These are phyloP conservation scores for Leptinotarsa haldemani DNA, from an alignment of 2,888 invertebrate species.

Conservation along the genomic window DNA sequence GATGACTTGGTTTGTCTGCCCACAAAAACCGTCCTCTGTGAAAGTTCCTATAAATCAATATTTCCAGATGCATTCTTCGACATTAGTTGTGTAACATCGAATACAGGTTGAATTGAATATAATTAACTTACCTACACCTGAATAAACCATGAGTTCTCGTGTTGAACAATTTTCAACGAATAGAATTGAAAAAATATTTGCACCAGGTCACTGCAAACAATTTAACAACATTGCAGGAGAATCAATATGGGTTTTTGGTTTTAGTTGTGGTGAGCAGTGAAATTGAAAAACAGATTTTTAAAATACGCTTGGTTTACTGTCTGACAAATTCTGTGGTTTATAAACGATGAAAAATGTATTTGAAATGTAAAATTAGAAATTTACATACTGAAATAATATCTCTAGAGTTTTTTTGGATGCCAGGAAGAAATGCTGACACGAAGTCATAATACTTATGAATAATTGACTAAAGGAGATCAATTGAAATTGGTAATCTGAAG, in stretches of 20 bases:
- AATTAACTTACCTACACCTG: background rate
- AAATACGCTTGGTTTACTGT: background rate
- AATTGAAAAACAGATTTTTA: background rate
- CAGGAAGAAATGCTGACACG: too few species aligned
- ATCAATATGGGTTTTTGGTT: background rate
- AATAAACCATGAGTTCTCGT: background rate
- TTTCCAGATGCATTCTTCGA: background rate
- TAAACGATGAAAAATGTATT: background rate
- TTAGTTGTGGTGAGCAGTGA: background rate
- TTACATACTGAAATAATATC: too few species aligned
- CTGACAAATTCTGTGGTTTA: background rate
- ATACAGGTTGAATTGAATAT: background rate
- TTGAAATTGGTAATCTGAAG: too few species aligned
- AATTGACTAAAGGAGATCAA: too few species aligned
- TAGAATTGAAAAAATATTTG: background rate
- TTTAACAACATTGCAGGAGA: background rate
- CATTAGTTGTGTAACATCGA: background rate
- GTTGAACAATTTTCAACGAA: background rate
- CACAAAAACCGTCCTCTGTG: background rate
- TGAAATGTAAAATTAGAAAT: too few species aligned
- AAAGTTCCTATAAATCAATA: constrained; percentile 2
- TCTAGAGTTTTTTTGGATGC: too few species aligned
- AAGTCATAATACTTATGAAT: too few species aligned
- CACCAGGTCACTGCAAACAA: background rate
- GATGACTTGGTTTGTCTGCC: background rate